Evolutionary conservation across 2,888 invertebrate genomes (phyloP).

Genomic region (Drosophila colorata): DNA sequence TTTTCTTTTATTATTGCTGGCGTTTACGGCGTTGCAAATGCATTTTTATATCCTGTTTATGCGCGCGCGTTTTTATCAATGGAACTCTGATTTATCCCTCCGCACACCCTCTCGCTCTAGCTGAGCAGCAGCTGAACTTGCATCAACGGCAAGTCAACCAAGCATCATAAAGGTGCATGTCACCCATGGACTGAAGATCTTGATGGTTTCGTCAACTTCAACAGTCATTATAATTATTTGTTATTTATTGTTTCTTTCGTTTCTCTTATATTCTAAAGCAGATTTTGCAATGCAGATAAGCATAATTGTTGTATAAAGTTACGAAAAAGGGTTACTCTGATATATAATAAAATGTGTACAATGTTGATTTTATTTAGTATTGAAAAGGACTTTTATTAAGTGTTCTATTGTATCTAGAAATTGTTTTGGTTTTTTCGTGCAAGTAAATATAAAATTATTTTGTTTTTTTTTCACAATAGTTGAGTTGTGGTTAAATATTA

Average conservation of each 20-base stretch:
- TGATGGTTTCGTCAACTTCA: constrained; percentile 40
- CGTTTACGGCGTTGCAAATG: constrained; percentile 72
- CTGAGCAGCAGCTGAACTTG: constrained; percentile 39
- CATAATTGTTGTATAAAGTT: constrained; percentile 3
- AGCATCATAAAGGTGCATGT: constrained; percentile 24
- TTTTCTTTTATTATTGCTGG: constrained; percentile 49
- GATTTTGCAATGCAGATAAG: constrained; percentile 9
- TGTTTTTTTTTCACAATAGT: too few species aligned
- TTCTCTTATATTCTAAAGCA: neutral
- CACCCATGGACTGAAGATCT: constrained; percentile 18
- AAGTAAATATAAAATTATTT: too few species aligned
- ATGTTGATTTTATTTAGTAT: too few species aligned
- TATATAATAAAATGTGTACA: neutral
- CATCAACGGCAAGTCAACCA: constrained; percentile 27
- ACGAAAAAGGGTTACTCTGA: neutral
- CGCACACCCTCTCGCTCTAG: constrained; percentile 1
- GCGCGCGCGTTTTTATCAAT: constrained; percentile 66
- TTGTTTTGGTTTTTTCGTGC: too few species aligned
- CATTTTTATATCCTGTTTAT: constrained; percentile 81
- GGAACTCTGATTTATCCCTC: constrained; percentile 58
- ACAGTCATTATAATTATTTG: constrained; percentile 20
- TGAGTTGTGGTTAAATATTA: too few species aligned
- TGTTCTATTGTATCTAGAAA: too few species aligned
- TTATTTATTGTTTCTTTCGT: constrained; percentile 6
- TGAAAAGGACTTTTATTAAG: too few species aligned